Conservation (phyloP, 2,888 invertebrate species). For the Mythimna albipuncta region DNA sequence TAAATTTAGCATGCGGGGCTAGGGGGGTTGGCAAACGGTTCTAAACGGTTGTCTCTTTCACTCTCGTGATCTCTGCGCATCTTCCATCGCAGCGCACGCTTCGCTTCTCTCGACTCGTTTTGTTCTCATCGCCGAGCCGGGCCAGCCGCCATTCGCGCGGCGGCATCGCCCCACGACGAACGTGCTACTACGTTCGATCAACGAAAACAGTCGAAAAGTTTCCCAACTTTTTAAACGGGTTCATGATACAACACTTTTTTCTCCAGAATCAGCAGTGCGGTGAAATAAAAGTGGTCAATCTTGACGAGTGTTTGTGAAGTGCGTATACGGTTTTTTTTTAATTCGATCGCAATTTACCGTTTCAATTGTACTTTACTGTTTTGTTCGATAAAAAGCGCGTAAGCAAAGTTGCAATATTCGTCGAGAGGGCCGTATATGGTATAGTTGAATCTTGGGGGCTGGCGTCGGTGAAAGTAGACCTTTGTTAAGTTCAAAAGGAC, state of each 20-base stretch:
- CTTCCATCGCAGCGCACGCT: conserved; percentile 76
- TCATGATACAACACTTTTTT: conserved; percentile 76
- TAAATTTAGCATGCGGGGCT: conserved; percentile 75
- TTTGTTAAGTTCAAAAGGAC: conserved; percentile 90
- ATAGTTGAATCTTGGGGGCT: conserved; percentile 82
- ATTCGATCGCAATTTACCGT: conserved; percentile 85
- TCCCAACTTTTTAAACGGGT: conserved; percentile 83
- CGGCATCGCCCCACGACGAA: conserved; percentile 77
- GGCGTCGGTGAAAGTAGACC: conserved; percentile 89
- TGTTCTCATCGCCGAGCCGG: conserved; percentile 70
- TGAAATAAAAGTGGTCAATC: conserved; percentile 78
- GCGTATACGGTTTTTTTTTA: conserved; percentile 77
- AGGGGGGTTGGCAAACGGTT: conserved; percentile 78
- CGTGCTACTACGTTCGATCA: conserved; percentile 72
- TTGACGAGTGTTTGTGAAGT: conserved; percentile 82
- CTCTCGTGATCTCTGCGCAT: conserved; percentile 60
- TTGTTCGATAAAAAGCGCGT: conserved; percentile 85
- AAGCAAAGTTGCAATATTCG: conserved; percentile 83
- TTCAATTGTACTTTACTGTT: conserved; percentile 89
- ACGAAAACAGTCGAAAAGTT: conserved; percentile 85
- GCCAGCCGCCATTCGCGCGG: conserved; percentile 76
- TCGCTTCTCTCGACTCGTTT: conserved; percentile 76
- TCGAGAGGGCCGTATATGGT: conserved; percentile 86
- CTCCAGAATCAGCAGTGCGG: conserved; percentile 80
- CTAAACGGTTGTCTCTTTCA: conserved; percentile 67